Percentiles rank a stretch among this genome's conserved stretches.
These are phyloP conservation scores for Pseudochromis fuscus DNA, from an alignment of 2,797 vertebrate genomes.

Conservation along the genomic window DNA sequence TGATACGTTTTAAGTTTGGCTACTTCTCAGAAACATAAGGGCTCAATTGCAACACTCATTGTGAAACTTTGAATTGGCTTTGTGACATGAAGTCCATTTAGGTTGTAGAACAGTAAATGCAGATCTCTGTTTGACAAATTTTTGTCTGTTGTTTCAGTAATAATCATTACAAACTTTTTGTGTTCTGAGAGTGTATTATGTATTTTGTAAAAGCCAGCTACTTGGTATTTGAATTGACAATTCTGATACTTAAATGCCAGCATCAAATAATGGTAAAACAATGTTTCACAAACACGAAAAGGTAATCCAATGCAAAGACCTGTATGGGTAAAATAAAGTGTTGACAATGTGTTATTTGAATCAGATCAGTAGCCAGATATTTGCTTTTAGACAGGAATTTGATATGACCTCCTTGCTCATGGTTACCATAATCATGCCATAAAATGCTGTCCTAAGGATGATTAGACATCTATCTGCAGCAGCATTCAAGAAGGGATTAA, in stretches of 20 bases:
- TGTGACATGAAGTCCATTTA: constrained; percentile 83
- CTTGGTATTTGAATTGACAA: constrained; percentile 78
- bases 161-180: constrained; percentile 82
- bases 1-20: constrained; percentile 84
- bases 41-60: constrained; percentile 88
- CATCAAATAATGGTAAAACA: constrained; percentile 75
- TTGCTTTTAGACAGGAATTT: constrained; percentile 83
- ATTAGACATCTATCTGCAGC: constrained; percentile 73
- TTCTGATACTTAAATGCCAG: constrained; percentile 82
- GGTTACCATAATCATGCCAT: constrained; percentile 81
- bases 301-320: constrained; percentile 73
- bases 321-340: constrained; percentile 76
- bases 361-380: constrained; percentile 82
- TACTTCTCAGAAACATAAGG: constrained; percentile 86
- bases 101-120: constrained; percentile 80
- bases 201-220: constrained; percentile 84
- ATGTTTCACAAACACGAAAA: constrained; percentile 74
- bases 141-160: constrained; percentile 83
- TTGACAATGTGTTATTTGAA: constrained; percentile 83
- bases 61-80: constrained; percentile 86
- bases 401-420: constrained; percentile 82
- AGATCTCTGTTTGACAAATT: constrained; percentile 83
- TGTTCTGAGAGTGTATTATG: constrained; percentile 84
- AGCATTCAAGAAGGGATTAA: constrained; percentile 78
- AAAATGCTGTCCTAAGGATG: constrained; percentile 78